phyloP scores from a whole-genome alignment of 2,797 vertebrate species.

The Myotis planiceps region DNA sequence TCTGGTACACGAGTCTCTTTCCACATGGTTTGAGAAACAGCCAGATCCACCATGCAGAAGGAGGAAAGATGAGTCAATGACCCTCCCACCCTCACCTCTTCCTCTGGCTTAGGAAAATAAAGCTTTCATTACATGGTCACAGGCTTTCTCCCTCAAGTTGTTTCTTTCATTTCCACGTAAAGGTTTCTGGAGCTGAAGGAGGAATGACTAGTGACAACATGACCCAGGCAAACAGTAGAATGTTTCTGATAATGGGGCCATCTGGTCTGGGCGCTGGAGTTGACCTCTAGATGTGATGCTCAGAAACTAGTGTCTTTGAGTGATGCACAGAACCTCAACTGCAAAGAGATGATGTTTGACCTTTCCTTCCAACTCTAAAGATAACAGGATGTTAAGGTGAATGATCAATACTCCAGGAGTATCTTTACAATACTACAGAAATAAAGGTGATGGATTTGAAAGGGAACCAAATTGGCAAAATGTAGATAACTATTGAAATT shows the following conservation, averaged over 20 bases:
- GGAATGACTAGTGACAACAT: neutral
- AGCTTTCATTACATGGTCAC: neutral
- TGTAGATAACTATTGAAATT: neutral
- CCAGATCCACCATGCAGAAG: neutral
- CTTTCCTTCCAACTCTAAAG: neutral
- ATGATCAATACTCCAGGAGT: neutral
- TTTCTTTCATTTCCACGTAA: neutral
- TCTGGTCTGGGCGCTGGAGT: neutral
- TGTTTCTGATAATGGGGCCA: neutral
- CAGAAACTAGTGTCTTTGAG: neutral
- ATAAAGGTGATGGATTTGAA: neutral
- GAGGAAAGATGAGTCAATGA: neutral
- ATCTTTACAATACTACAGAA: slow-evolving; percentile 31
- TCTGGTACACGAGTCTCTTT: neutral
- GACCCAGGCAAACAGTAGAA: neutral
- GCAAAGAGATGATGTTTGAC: neutral
- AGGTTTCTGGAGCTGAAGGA: neutral
- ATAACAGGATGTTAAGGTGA: neutral
- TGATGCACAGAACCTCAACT: neutral
- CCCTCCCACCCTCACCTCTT: neutral
- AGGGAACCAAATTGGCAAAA: neutral
- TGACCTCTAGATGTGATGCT: neutral
- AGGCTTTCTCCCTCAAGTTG: neutral
- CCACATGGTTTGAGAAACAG: neutral
- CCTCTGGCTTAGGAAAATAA: neutral